Evolutionary conservation across 2,797 vertebrate genomes (phyloP), one percentile per base, ranked within the genome.

Genomic region (Australoheros facetus): DNA sequence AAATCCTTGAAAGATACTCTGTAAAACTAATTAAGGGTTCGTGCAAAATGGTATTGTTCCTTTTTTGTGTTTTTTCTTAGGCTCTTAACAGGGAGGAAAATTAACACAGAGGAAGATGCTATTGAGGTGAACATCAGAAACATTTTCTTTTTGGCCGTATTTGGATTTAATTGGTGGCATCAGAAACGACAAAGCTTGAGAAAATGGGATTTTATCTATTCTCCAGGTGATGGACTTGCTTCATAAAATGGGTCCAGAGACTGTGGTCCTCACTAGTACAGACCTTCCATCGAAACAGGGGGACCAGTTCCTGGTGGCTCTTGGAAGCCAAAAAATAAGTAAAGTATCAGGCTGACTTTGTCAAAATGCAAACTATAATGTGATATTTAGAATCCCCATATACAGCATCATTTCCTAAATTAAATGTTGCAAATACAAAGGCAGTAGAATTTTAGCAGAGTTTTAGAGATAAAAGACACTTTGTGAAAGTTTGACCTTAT

Each of bases 201-300:
- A 8, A 56, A 73, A 56, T 56, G 2, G 2, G 16, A 12, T 10
- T 14, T 17, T 2, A 1, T 32, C 54, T 93, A 4, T 30, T 51
- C 55, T 37, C 28, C 90, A 99, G 98, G 97, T 98, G 19, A 98
- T 99, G 98, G 97, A 99, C 81, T 56, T 96, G 82, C 96, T 99
- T 60, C 98, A 99, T 89, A 85, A 96, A 57, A 97, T 98, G 97
- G 98, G 98, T 78, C 98, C 98, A 19, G 95, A 97, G 77, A 99
- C 97, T 0, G 98, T 99, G 79, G 97, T 99, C 87, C 97, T 99
- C 91, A 99, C 98, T 71, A 99, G 98, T 88, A 98, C 98, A 7
- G 95, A 98, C 77, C 95, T 99, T 12, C 97, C 95, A 7, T 96
- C 97, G 0, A 82, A 94, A 14, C 81, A 75, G 23, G 98, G 97